Evolutionary conservation across 2,113 vertebrate genomes (phyloP).

Genomic region (Callopanchax toddi): DNA sequence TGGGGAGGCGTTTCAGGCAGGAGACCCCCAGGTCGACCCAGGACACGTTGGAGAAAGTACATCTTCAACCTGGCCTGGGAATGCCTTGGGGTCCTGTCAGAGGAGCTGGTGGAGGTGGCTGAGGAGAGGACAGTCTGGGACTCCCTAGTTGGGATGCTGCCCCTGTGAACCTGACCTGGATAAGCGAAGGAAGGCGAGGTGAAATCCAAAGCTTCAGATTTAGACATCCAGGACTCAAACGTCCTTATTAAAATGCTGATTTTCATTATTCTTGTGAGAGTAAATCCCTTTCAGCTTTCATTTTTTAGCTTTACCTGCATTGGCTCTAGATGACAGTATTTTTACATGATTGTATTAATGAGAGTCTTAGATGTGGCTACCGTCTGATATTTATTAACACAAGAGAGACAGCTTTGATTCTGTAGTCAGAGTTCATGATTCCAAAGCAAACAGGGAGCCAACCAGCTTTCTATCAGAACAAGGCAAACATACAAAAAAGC

Average conservation of each 20-base stretch:
- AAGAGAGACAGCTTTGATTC: conserved; percentile 35
- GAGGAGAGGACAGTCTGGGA: no score
- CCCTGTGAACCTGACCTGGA: no score
- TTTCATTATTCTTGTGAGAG: background rate
- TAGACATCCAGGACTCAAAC: background rate
- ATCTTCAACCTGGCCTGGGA: no score
- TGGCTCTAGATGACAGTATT: conserved; percentile 5
- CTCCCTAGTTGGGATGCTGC: no score
- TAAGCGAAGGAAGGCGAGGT: no score
- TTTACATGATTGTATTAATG: conserved; percentile 22
- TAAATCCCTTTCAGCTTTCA: background rate
- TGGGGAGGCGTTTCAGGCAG: no score
- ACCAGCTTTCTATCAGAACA: conserved; percentile 63
- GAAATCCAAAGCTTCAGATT: background rate
- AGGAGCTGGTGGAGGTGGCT: no score
- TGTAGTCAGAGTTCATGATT: conserved; percentile 65
- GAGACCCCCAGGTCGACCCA: no score
- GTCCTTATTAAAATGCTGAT: background rate
- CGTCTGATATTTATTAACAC: conserved; percentile 25
- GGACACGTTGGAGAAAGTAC: no score
- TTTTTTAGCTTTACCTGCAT: background rate
- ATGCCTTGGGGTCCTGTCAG: no score
- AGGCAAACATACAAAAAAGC: conserved; percentile 68
- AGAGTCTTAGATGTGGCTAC: background rate
- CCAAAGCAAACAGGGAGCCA: conserved; percentile 62